Evolutionary conservation across 2,888 invertebrate species (phyloP).

Genomic region (Mechanitis messenoides): DNA sequence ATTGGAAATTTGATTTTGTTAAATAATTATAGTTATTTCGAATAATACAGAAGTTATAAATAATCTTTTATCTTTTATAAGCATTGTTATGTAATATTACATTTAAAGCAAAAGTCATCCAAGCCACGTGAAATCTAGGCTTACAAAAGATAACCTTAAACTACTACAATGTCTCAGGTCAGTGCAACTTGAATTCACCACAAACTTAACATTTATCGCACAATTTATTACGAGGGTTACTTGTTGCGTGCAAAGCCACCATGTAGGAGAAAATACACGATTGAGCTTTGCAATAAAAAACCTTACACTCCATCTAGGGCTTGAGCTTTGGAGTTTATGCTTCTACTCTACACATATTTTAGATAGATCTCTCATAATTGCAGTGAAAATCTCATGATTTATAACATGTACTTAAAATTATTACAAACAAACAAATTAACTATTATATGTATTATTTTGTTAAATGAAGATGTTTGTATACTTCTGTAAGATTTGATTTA

Average conservation of each 20-base stretch:
- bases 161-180: constrained; percentile 2
- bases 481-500: too few relatives aligned
- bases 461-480: too few relatives aligned
- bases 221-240: constrained; percentile 30
- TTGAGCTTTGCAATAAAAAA: constrained; percentile 32
- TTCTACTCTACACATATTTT: neutral
- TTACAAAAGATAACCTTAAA: neutral
- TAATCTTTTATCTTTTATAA: too few relatives aligned
- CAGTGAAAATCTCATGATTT: too few relatives aligned
- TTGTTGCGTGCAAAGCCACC: constrained; percentile 30
- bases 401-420: too few relatives aligned
- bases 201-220: constrained; percentile 28
- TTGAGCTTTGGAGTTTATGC: neutral
- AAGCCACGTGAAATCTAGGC: neutral
- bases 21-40: too few relatives aligned
- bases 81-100: neutral
- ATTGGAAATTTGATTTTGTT: too few relatives aligned
- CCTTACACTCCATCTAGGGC: constrained; percentile 19
- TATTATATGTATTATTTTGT: too few relatives aligned
- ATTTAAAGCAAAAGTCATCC: neutral
- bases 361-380: neutral
- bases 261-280: constrained; percentile 29
- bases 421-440: too few relatives aligned
- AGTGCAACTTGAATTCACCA: constrained; percentile 21
- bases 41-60: too few relatives aligned